phyloP scores from a whole-genome alignment of 2,113 vertebrate genomes.

The Sakesphorus luctuosus region DNA sequence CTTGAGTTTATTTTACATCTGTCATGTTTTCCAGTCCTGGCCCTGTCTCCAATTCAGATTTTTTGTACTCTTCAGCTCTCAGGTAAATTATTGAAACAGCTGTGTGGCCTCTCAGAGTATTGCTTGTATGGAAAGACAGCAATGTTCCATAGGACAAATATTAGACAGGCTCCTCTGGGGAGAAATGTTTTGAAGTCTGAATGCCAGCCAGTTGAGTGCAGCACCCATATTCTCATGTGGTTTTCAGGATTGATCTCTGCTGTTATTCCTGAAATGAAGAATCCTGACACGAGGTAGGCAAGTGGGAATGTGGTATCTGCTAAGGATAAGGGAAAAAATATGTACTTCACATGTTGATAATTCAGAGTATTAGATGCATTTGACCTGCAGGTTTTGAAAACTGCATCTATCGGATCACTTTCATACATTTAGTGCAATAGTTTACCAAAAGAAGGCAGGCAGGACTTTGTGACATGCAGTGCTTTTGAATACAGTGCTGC shows the following conservation, averaged over 20 bases:
- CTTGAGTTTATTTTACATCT: conserved; percentile 39
- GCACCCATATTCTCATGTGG: neutral
- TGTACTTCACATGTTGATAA: neutral
- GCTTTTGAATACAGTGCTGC: neutral
- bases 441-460: neutral
- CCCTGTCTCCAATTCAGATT: neutral
- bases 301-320: neutral
- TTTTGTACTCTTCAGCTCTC: conserved; percentile 9
- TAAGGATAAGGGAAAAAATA: neutral
- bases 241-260: neutral
- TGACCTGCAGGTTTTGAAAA: neutral
- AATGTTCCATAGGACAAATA: conserved; percentile 34
- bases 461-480: neutral
- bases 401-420: neutral
- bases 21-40: neutral
- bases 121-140: conserved; percentile 30
- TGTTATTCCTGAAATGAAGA: neutral
- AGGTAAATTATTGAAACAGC: conserved; percentile 57
- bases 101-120: neutral
- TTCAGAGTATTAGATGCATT: neutral
- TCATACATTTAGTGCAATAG: neutral
- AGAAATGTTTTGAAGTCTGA: conserved; percentile 43
- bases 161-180: conserved; percentile 13
- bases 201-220: conserved; percentile 18
- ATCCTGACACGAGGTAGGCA: neutral